phyloP scores from a whole-genome alignment of 1,140 invertebrate genomes.

The Coenobita brevimanus region DNA sequence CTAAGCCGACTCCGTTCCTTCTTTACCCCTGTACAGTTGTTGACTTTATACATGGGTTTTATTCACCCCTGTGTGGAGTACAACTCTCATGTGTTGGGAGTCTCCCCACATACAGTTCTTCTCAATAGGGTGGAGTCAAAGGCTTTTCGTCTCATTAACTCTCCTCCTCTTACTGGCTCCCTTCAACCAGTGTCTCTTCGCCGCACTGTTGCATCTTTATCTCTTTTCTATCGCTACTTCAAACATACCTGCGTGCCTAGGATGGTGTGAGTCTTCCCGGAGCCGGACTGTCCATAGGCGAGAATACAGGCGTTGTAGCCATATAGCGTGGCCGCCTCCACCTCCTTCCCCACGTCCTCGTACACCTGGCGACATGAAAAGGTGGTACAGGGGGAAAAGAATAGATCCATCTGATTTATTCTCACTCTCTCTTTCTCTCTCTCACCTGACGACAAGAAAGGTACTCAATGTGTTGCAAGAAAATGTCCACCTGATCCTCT shows the following conservation, averaged over 20 bases:
- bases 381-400: background rate
- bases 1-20: too few relatives aligned
- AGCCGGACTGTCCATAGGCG: constrained; percentile 76
- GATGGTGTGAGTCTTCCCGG: constrained; percentile 76
- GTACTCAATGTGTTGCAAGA: too few relatives aligned
- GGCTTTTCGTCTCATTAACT: background rate
- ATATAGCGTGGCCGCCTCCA: constrained; percentile 73
- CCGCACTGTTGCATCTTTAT: background rate
- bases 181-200: background rate
- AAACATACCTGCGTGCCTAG: constrained; percentile 45
- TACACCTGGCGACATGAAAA: constrained; percentile 77
- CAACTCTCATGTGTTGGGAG: too few relatives aligned
- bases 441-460: too few relatives aligned
- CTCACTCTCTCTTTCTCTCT: too few relatives aligned
- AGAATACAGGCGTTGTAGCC: constrained; percentile 71
- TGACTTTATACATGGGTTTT: too few relatives aligned
- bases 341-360: constrained; percentile 79
- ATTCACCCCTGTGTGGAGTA: too few relatives aligned
- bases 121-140: too few relatives aligned
- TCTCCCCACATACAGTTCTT: background rate
- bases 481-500: too few relatives aligned
- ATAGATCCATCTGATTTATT: too few relatives aligned
- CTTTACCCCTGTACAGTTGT: too few relatives aligned
- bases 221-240: background rate
- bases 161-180: background rate